Percentiles rank a stretch among this genome's conserved stretches.
These are phyloP conservation scores for Grus americana DNA, from an alignment of 2,113 vertebrate genomes.

Conservation along the genomic window DNA sequence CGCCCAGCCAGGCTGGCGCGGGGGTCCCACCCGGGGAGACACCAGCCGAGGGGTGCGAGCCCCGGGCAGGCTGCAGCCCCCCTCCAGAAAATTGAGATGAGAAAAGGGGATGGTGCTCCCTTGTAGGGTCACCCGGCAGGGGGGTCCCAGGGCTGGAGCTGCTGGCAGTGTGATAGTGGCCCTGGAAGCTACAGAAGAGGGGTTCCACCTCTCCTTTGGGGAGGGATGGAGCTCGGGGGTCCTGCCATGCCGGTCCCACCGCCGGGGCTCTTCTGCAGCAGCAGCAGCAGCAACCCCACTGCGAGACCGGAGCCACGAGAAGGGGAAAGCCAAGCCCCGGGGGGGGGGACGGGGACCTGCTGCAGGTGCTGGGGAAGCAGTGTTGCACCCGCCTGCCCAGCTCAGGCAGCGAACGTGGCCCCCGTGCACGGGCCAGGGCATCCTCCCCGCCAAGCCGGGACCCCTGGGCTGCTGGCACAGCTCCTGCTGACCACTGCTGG, in stretches of 20 bases:
- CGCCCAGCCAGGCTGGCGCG: background rate
- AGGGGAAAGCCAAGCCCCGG: background rate
- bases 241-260: background rate
- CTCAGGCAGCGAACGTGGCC: no score
- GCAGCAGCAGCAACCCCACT: background rate
- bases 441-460: background rate
- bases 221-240: background rate
- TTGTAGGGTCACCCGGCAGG: background rate
- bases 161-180: background rate
- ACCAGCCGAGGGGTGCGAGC: background rate
- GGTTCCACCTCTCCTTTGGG: background rate
- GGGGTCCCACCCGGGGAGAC: background rate
- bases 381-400: background rate
- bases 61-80: background rate
- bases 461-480: background rate
- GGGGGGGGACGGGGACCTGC: background rate
- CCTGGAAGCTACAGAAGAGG: background rate
- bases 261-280: background rate
- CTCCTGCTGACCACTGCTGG: background rate
- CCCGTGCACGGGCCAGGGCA: rapidly evolving
- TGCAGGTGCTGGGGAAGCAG: background rate
- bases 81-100: background rate
- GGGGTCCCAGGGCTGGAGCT: background rate
- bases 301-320: background rate
- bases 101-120: background rate